Base-by-base conservation (phyloP, 2,797 vertebrate species). In the Pelochelys cantorii region DNA sequence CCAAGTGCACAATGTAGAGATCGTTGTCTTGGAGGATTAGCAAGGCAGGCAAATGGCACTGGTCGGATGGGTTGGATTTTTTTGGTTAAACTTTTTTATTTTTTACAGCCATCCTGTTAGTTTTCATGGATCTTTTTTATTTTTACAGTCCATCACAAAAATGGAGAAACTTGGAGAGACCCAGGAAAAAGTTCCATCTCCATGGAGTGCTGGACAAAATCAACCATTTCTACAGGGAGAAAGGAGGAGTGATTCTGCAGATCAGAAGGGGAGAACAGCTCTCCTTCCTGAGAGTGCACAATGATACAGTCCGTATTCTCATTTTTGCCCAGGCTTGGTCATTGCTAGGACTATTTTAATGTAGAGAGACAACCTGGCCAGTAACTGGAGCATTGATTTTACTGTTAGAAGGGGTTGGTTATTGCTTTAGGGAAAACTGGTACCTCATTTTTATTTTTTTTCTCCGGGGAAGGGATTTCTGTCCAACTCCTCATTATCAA, bases 11-110 rank as follows among this genome's bases (percentile, higher is more conserved):
- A 98, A 98, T 20, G 98, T 99, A 82, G 99, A 99, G 97, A 99
- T 99, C 90, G 98, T 99, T 86, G 99, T 99, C 90, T 98, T 99
- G 87, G 98, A 98, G 96, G 99, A 98, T 95, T 98, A 97, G 94
- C 31, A 90, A 91, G 93, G 92, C 89, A 92, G 88, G 87, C 71
- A 13, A 83, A 84, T 74, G 0, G 86, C 82, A n/a, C 22, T 27
- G 31, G 62, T 85, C 81, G 93, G 81, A 91, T 94, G 92, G 93
- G 89, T 84, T 95, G 65, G 86, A 96, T 88, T 79, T 53, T 94
- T 90, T 90, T 85, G 93, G 75, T 93, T 92, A 56, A 90, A 88
- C 96, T 95, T 94, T 92, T 96, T 94, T 97, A 92, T 97, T 96
- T 54, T 98, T 97, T 96, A 95, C 96, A 96, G 96, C 96, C 95